Evolutionary conservation across 1,140 invertebrate species (phyloP).

Genomic region (Aphidius ervi): DNA sequence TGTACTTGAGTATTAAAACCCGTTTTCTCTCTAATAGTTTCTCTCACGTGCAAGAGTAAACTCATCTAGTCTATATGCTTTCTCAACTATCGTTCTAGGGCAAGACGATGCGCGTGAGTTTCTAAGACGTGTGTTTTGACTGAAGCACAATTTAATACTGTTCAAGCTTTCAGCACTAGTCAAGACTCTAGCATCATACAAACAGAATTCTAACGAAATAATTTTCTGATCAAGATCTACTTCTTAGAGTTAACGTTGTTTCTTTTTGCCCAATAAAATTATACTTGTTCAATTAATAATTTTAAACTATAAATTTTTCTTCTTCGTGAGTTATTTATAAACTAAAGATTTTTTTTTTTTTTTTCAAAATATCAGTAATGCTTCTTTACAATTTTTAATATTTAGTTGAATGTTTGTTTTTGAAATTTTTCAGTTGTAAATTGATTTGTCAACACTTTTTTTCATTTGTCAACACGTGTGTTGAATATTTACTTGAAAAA

Average conservation of each 20-base stretch:
- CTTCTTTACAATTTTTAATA: too few relatives aligned
- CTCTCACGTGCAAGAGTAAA: neutral
- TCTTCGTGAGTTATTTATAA: neutral
- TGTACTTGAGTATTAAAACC: neutral
- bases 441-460: too few relatives aligned
- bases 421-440: conserved; percentile 31
- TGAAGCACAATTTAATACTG: conserved; percentile 50
- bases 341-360: too few relatives aligned
- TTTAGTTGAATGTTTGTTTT: neutral
- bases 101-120: neutral
- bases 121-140: conserved; percentile 40
- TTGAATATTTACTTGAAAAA: neutral
- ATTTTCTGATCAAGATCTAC: conserved; percentile 46
- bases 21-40: conserved; percentile 3
- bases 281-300: conserved; percentile 52
- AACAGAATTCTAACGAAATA: conserved; percentile 34
- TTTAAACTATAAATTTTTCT: conserved; percentile 23
- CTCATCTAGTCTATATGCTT: neutral
- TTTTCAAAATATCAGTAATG: too few relatives aligned
- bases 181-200: conserved; percentile 16
- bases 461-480: neutral
- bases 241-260: conserved; percentile 30
- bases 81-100: conserved; percentile 2
- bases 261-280: conserved; percentile 16
- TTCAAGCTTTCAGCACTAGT: conserved; percentile 38